Conservation (phyloP, 2,888 invertebrate species). For the Cantharis rustica region DNA sequence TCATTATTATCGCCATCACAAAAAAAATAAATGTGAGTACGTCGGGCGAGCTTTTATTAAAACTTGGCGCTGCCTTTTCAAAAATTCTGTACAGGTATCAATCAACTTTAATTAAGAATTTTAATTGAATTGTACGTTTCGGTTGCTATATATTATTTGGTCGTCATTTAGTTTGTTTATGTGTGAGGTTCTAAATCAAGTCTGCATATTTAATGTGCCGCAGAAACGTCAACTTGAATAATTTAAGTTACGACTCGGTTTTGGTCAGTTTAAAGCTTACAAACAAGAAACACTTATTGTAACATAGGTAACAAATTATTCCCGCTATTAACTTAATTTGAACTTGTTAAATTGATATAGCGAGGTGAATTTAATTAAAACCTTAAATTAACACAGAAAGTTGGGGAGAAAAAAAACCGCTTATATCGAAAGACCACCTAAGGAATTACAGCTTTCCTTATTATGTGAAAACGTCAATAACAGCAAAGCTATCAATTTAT, state of each 20-base stretch:
- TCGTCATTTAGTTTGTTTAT: slow-evolving; percentile 1
- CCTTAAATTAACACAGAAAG: not conserved
- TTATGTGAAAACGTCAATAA: slow-evolving; percentile 7
- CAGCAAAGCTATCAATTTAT: slow-evolving; percentile 8
- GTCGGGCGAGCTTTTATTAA: not conserved
- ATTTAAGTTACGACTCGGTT: slow-evolving; percentile 13
- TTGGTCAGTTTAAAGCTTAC: slow-evolving; percentile 11
- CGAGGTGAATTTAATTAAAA: not conserved
- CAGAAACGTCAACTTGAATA: slow-evolving; percentile 18
- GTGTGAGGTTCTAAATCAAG: slow-evolving; percentile 15
- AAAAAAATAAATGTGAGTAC: not conserved
- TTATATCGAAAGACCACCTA: not conserved
- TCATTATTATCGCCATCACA: not conserved
- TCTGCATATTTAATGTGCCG: slow-evolving; percentile 19
- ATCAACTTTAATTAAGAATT: not conserved
- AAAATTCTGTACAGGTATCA: not conserved
- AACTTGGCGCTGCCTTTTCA: not conserved
- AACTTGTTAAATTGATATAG: not conserved
- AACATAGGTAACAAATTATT: slow-evolving; percentile 6
- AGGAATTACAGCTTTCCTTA: not conserved
- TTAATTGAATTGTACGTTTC: not conserved
- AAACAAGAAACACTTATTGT: slow-evolving; percentile 1
- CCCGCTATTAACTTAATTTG: not conserved
- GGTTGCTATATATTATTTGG: not conserved
- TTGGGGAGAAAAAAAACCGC: not conserved